Percentiles rank a stretch among this genome's conserved stretches.
Evolutionary conservation across 2,797 vertebrate genomes (phyloP).

Genomic region (Tenualosa thibaudeaui): DNA sequence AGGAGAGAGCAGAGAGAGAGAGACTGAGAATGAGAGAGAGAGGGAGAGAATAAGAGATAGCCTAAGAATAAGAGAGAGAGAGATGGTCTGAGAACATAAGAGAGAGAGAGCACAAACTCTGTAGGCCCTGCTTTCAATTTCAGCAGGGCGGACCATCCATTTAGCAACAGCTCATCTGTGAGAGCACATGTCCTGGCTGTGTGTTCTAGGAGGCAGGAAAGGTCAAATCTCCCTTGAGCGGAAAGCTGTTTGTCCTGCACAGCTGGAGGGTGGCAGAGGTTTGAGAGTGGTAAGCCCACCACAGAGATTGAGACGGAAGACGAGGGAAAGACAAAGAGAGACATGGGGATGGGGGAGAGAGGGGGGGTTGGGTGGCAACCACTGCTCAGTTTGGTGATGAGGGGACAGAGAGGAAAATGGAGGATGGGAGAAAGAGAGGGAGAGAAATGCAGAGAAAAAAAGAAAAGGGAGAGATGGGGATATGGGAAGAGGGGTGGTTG

Average conservation of each 20-base stretch:
- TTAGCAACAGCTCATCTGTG: slow-evolving; percentile 51
- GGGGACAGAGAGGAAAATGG: neutral
- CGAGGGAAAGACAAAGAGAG: neutral
- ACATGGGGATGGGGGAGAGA: neutral
- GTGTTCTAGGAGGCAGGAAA: slow-evolving; percentile 40
- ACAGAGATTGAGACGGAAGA: neutral
- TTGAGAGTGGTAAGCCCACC: slow-evolving; percentile 6
- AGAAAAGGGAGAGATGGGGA: neutral
- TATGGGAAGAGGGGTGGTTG: too few species aligned
- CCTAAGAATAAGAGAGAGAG: neutral
- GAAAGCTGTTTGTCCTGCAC: slow-evolving; percentile 51
- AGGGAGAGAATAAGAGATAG: too few species aligned
- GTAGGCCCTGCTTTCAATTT: neutral
- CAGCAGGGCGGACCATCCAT: slow-evolving; percentile 30
- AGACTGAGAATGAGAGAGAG: too few species aligned
- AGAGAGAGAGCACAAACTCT: neutral
- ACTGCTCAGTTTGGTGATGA: neutral
- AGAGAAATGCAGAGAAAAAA: neutral
- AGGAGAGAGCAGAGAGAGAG: neutral
- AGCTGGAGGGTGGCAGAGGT: slow-evolving; percentile 39
- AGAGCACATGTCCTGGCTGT: slow-evolving; percentile 32
- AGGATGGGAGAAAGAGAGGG: neutral
- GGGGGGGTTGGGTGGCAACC: neutral
- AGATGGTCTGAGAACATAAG: too few species aligned
- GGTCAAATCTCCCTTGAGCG: slow-evolving; percentile 51